A percentile compares a stretch with the other conserved stretches of the same genome.
Conservation (phyloP, 1,140 invertebrate genomes). For the Leptopilina boulardi region DNA sequence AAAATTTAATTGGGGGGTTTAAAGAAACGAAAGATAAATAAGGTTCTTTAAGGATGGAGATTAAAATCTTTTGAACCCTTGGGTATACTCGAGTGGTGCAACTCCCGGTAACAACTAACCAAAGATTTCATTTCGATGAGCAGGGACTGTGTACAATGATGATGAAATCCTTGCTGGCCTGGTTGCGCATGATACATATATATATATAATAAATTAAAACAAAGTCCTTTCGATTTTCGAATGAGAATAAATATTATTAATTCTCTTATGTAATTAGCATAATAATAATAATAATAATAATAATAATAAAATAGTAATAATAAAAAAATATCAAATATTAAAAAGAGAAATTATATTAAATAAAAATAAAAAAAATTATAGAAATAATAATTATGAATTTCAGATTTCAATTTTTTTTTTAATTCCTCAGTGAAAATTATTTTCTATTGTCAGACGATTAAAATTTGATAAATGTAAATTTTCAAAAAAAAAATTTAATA, state of each 20-base stretch:
- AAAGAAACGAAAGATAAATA: not conserved
- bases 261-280: too few species aligned
- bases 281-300: too few species aligned
- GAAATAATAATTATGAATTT: too few species aligned
- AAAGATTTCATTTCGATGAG: conserved; percentile 20
- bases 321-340: too few species aligned
- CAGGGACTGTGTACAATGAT: not conserved
- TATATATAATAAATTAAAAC: too few species aligned
- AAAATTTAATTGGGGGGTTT: too few species aligned
- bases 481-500: not conserved
- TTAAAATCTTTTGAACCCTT: not conserved
- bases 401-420: too few species aligned
- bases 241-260: not conserved
- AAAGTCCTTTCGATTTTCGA: not conserved
- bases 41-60: not conserved
- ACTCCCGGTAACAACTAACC: conserved; percentile 11
- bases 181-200: conserved; percentile 7
- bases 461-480: not conserved
- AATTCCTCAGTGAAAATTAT: not conserved
- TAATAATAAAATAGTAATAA: too few species aligned
- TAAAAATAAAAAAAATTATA: too few species aligned
- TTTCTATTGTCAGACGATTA: not conserved
- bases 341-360: too few species aligned
- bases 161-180: conserved; percentile 6
- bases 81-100: not conserved